Evolutionary conservation across 2,113 vertebrate genomes (phyloP).

Genomic region (Cyanoliseus patagonus): DNA sequence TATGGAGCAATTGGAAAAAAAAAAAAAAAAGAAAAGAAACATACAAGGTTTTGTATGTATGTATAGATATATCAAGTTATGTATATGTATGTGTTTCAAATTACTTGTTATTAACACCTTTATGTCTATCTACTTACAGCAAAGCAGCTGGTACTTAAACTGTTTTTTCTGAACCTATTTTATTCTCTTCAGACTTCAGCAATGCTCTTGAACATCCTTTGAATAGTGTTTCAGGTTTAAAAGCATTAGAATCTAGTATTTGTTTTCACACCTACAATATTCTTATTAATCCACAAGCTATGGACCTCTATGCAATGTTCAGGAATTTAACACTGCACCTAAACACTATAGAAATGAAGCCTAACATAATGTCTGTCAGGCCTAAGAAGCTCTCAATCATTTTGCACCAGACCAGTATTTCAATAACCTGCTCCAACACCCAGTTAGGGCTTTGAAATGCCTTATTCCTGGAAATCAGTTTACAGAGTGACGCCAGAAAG

Average conservation of each 20-base stretch:
- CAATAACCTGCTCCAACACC: not conserved
- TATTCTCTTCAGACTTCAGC: not conserved
- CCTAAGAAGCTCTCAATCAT: not conserved
- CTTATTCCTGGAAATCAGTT: not conserved
- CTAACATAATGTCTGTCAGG: not conserved
- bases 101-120: not conserved
- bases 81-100: not conserved
- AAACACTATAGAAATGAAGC: not conserved
- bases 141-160: not conserved
- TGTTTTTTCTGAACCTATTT: not conserved
- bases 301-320: not conserved
- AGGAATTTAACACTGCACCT: not conserved
- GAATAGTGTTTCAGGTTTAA: not conserved
- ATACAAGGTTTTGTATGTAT: not conserved
- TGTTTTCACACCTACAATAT: not conserved
- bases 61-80: not conserved
- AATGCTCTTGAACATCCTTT: not conserved
- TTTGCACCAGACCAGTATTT: not conserved
- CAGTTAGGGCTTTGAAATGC: not conserved
- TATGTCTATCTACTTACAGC: not conserved
- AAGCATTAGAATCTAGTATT: not conserved
- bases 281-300: not conserved
- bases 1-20: not conserved
- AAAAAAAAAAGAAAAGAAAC: not conserved
- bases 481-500: not conserved